Evolutionary conservation across 2,113 vertebrate species (phyloP), one percentile per base, ranked within the genome.

Genomic region (Anthoscopus minutus): DNA sequence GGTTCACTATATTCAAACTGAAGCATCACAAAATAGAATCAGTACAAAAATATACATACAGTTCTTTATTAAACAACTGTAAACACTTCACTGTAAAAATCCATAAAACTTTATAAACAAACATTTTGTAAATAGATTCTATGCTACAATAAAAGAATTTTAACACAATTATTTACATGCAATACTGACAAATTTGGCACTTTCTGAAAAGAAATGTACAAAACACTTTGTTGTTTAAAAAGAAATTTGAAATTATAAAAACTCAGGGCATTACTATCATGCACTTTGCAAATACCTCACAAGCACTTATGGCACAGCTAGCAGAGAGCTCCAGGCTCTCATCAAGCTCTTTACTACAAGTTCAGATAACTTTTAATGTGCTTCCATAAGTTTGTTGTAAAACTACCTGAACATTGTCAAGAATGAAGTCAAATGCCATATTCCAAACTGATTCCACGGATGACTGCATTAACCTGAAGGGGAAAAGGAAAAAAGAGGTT

Each of bases 401-500:
- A 93, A 99, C 99, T 97, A 99, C 98, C 98, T 99, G 99, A 97
- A 99, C 98, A 44, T 99, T 99, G 97, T 99, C 99, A 74, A 99
- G 98, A 98, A 99, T 99, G 98, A 99, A 99, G 97, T 99, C 99
- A 96, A 99, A 99, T 73, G 99, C 99, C 99, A 99, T 99, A 70
- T 99, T 99, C 99, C 99, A 99, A 83, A 99, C 99, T 0, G 99
- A 99, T 97, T 99, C 99, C 96, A 98, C 98, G 1, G 99, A 99
- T 96, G 99, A 98, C 97, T 99, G 99, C 99, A 99, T 99, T 92
- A 99, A 95, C 98, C 99, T 99, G 95, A 44, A 47, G 15, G 38
- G 30, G 40, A 54, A 65, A 81, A 95, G 35, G 23, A 88, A 76
- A 44, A n/a, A 81, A 69, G 50, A 89, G 11, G 33, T 13, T 73